Percentiles rank a stretch among this genome's conserved stretches.
Evolutionary conservation across 2,888 invertebrate species (phyloP).

Genomic region (Ephialtes manifestator): DNA sequence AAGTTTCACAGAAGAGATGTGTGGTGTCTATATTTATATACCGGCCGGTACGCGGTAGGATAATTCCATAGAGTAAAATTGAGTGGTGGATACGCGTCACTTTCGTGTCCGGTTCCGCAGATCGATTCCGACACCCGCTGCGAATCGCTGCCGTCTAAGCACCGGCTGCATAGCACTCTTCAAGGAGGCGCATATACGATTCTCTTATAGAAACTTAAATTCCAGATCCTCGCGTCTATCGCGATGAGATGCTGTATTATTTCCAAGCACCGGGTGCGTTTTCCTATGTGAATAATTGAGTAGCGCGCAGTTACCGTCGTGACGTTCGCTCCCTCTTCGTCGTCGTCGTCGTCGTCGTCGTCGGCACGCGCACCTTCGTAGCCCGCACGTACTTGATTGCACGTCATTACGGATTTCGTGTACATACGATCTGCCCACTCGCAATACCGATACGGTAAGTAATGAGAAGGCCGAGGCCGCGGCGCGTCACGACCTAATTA

Average conservation of each 20-base stretch:
- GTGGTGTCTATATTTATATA: conserved; percentile 7
- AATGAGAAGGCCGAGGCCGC: conserved; percentile 70
- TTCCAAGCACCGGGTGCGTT: conserved; percentile 58
- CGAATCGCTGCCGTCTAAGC: neutral
- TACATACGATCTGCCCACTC: conserved; percentile 51
- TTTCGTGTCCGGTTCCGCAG: conserved; percentile 50
- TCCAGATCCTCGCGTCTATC: conserved; percentile 31
- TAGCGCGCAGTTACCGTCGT: conserved; percentile 33
- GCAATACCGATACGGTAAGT: conserved; percentile 66
- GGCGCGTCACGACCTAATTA: conserved; percentile 67
- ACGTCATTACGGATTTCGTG: conserved; percentile 72
- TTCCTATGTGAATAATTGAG: conserved; percentile 63
- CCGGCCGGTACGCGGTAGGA: neutral
- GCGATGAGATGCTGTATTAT: neutral
- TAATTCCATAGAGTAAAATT: conserved; percentile 46
- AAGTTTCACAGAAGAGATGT: conserved; percentile 42
- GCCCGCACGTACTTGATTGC: conserved; percentile 69
- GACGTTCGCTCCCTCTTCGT: conserved; percentile 31
- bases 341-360: conserved; percentile 49
- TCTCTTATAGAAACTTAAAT: conserved; percentile 52
- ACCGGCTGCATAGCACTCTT: neutral
- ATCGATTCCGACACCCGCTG: conserved; percentile 44
- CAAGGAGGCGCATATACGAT: conserved; percentile 3
- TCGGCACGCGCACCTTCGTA: conserved; percentile 65
- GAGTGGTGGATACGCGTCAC: conserved; percentile 27